Evolutionary conservation across 1,140 invertebrate genomes (phyloP).

Genomic region (Ctenoplectra terminalis): DNA sequence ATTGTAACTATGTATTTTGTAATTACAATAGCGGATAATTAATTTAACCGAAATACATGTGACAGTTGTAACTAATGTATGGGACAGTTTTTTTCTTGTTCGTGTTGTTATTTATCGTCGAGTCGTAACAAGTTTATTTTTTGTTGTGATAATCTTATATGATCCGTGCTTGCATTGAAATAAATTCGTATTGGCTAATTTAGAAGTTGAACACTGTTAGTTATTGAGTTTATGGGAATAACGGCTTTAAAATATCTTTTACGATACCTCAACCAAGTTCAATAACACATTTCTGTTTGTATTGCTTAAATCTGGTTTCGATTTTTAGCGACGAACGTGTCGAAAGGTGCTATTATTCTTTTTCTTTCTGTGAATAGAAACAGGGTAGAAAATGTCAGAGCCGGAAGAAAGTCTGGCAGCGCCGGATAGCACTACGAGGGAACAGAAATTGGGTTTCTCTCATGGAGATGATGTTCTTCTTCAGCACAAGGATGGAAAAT

Average conservation of each 20-base stretch:
- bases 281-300: not conserved
- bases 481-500: constrained; percentile 92
- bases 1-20: not conserved
- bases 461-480: constrained; percentile 91
- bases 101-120: not conserved
- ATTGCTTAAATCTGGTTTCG: not conserved
- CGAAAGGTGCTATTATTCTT: not conserved
- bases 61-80: not conserved
- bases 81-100: not conserved
- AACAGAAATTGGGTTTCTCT: constrained; percentile 82
- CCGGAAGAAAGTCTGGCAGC: constrained; percentile 82
- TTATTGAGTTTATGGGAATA: not conserved
- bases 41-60: not conserved
- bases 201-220: not conserved
- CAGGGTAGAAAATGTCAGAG: constrained; percentile 79
- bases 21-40: not conserved
- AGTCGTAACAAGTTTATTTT: not conserved
- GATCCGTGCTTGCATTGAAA: not conserved
- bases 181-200: not conserved
- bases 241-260: not conserved
- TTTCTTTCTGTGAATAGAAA: constrained; percentile 51
- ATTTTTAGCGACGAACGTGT: not conserved
- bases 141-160: not conserved
- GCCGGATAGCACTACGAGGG: constrained; percentile 84
- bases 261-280: not conserved